These are phyloP conservation scores for Rotaria sp. DNA, from an alignment of 2,888 invertebrate genomes.

Conservation along the genomic window DNA sequence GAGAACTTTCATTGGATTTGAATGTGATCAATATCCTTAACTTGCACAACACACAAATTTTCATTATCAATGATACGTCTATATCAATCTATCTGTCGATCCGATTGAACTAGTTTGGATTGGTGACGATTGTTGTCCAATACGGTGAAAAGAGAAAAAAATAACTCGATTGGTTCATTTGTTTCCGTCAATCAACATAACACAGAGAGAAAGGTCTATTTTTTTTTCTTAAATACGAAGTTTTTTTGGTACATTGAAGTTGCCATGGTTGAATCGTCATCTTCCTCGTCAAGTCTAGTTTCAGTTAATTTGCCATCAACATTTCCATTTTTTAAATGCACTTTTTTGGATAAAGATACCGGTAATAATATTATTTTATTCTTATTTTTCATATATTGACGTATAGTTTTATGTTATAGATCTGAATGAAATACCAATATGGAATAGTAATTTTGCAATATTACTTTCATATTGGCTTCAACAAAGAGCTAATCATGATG, in stretches of 20 bases:
- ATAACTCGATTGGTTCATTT: no score
- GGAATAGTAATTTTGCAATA: neutral
- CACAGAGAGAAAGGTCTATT: no score
- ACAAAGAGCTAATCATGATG: neutral
- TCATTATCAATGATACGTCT: no score
- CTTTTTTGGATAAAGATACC: constrained; percentile 13
- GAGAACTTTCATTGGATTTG: no score
- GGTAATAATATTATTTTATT: neutral
- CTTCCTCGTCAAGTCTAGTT: neutral
- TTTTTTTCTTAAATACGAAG: neutral
- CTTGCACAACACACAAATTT: no score
- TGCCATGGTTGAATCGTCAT: neutral
- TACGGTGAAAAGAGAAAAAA: no score
- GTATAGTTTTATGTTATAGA: neutral
- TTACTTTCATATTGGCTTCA: constrained; percentile 11
- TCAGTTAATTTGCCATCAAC: neutral
- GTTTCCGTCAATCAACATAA: no score
- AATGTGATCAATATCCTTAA: no score
- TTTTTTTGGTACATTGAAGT: neutral
- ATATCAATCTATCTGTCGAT: no score
- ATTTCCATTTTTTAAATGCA: neutral
- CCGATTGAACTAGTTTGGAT: no score
- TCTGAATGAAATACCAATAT: neutral
- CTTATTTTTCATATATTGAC: neutral
- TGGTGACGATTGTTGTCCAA: no score